Evolutionary conservation across 2,113 vertebrate genomes (phyloP).

Genomic region (Sylvicapra grimmia): DNA sequence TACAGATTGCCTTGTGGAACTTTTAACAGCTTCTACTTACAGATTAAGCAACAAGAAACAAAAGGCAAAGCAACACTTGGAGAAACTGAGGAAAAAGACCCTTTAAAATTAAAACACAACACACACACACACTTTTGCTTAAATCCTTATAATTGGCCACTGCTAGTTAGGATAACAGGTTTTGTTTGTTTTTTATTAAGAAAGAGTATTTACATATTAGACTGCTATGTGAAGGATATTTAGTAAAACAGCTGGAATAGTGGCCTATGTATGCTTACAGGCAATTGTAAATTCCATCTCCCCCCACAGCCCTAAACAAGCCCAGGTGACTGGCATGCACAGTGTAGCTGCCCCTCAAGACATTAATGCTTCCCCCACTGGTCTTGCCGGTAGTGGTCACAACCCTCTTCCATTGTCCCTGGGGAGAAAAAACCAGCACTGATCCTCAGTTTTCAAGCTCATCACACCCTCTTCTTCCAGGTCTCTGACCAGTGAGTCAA

Average conservation of each 20-base stretch:
- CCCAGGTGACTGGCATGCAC: background rate
- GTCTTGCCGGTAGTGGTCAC: background rate
- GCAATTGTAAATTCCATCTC: background rate
- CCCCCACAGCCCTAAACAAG: background rate
- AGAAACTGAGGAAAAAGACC: background rate
- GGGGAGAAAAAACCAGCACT: background rate
- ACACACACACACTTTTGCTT: background rate
- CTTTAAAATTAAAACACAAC: background rate
- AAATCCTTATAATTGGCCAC: background rate
- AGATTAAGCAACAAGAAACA: background rate
- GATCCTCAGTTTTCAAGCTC: background rate
- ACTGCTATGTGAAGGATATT: background rate
- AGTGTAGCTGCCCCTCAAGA: background rate
- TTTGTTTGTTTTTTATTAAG: background rate
- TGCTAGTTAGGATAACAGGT: background rate
- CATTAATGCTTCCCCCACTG: fast-evolving
- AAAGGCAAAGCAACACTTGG: background rate
- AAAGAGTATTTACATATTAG: background rate
- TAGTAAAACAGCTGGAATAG: background rate
- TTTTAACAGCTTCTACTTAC: background rate
- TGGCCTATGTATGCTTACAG: background rate
- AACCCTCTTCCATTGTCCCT: background rate
- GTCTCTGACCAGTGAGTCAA: background rate
- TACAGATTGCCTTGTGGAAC: background rate
- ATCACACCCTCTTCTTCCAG: background rate